Conservation (phyloP, 2,797 vertebrate genomes). For the Poecilia velifera region DNA sequence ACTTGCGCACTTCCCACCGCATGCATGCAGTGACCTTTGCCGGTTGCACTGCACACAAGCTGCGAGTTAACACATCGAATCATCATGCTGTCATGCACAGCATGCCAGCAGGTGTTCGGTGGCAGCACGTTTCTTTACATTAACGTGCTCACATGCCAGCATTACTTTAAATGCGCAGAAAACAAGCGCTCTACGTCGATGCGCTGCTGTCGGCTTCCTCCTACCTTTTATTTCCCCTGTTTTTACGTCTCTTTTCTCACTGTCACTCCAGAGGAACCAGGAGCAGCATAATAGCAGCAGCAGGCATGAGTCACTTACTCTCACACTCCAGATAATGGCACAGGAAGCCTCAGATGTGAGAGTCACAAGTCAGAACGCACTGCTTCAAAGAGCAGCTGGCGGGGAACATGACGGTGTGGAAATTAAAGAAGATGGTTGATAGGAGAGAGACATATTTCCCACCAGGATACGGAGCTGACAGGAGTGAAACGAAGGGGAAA, state of each 20-base stretch:
- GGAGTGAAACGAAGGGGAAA: not conserved
- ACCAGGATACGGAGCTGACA: constrained; percentile 31
- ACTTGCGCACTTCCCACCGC: constrained; percentile 53
- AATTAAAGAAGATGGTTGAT: constrained; percentile 44
- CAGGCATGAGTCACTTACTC: constrained; percentile 69
- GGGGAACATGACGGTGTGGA: constrained; percentile 15
- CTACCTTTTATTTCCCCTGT: not conserved
- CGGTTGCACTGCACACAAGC: constrained; percentile 31
- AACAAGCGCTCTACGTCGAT: constrained; percentile 1
- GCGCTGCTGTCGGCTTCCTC: not conserved
- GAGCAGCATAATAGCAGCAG: constrained; percentile 54
- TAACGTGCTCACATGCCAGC: not conserved
- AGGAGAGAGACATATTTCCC: constrained; percentile 38
- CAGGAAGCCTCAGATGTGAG: constrained; percentile 58
- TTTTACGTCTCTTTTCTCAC: not conserved
- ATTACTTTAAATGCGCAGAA: not conserved
- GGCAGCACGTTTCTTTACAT: constrained; percentile 8
- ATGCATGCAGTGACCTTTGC: constrained; percentile 54
- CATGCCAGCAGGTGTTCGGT: constrained; percentile 47
- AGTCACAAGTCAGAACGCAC: constrained; percentile 55
- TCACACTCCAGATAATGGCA: constrained; percentile 55
- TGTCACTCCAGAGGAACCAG: constrained; percentile 25
- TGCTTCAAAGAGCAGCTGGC: constrained; percentile 23
- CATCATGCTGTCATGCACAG: constrained; percentile 9
- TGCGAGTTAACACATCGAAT: constrained; percentile 43